These are phyloP conservation scores for Onychostruthus taczanowskii DNA, from an alignment of 2,113 vertebrate species.

Conservation along the genomic window DNA sequence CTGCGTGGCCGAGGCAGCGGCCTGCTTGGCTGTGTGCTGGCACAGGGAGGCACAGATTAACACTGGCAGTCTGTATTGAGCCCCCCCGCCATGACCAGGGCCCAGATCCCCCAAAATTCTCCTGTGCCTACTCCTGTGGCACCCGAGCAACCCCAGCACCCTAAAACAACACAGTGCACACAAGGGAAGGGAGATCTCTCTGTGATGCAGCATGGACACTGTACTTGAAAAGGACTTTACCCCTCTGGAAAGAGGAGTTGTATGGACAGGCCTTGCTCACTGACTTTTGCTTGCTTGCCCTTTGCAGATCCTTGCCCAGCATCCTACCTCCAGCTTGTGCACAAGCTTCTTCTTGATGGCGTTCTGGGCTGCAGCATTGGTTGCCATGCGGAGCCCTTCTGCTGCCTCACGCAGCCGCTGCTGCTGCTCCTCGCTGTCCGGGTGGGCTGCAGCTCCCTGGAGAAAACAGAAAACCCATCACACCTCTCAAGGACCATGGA, in stretches of 20 bases:
- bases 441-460: conserved; percentile 96
- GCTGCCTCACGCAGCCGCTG: conserved; percentile 92
- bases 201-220: rapidly evolving
- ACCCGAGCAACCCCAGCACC: background rate
- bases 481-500: rapidly evolving
- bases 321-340: conserved; percentile 90
- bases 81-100: rapidly evolving
- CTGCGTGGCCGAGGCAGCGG: conserved; percentile 91
- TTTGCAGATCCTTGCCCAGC: background rate
- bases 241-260: background rate
- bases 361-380: conserved; percentile 92
- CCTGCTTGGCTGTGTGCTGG: conserved; percentile 92
- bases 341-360: conserved; percentile 97
- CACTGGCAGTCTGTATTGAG: rapidly evolving
- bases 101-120: background rate
- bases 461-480: background rate
- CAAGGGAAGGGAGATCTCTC: background rate
- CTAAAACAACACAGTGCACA: rapidly evolving
- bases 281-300: rapidly evolving
- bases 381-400: conserved; percentile 94
- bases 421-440: conserved; percentile 96
- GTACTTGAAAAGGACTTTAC: background rate
- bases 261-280: background rate
- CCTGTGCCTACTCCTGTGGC: background rate
- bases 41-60: background rate